Conservation (phyloP, 2,888 invertebrate genomes). For the Craniophora ligustri region DNA sequence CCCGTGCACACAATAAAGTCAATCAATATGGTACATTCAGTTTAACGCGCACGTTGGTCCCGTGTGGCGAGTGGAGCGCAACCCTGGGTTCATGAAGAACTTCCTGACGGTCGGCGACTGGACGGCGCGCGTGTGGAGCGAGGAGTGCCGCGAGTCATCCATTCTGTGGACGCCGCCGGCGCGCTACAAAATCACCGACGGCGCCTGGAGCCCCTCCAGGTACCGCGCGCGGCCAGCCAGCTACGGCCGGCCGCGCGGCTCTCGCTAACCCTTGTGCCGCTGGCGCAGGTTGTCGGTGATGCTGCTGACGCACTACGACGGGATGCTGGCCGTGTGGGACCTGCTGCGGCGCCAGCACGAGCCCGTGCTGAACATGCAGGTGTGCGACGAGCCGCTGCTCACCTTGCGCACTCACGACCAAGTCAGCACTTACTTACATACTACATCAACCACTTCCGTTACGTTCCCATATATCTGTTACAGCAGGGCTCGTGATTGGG, state of each 20-base stretch:
- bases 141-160: slow-evolving; percentile 97
- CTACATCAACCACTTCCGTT: too few relatives aligned
- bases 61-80: slow-evolving; percentile 95
- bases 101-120: slow-evolving; percentile 98
- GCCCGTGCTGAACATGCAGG: slow-evolving; percentile 90
- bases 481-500: too few relatives aligned
- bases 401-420: slow-evolving; percentile 78
- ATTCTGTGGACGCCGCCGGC: slow-evolving; percentile 95
- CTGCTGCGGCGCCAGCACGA: slow-evolving; percentile 94
- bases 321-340: slow-evolving; percentile 96
- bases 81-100: slow-evolving; percentile 97
- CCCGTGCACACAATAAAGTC: too few relatives aligned
- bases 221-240: slow-evolving; percentile 47
- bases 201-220: slow-evolving; percentile 95
- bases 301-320: slow-evolving; percentile 93
- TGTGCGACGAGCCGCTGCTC: slow-evolving; percentile 83
- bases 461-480: too few relatives aligned
- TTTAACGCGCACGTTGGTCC: slow-evolving; percentile 94
- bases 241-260: not conserved
- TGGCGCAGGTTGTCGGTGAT: slow-evolving; percentile 92
- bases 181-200: slow-evolving; percentile 91
- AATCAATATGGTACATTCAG: slow-evolving; percentile 48
- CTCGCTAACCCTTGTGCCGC: not conserved
- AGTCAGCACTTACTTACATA: slow-evolving; percentile 49
- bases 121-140: slow-evolving; percentile 97